These are phyloP conservation scores for Isichthys henryi DNA, from an alignment of 2,113 vertebrate species.

Conservation along the genomic window DNA sequence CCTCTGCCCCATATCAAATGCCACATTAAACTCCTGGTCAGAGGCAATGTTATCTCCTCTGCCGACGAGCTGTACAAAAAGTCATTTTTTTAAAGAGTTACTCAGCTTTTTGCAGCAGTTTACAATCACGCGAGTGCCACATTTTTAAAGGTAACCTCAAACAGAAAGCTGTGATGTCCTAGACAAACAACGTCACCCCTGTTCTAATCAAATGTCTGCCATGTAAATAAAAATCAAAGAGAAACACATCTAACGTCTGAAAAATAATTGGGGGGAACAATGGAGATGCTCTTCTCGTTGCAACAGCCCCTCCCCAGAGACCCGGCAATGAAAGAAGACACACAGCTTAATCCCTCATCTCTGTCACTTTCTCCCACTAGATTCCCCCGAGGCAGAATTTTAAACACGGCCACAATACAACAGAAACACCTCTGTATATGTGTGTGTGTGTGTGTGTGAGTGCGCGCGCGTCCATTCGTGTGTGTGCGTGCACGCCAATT, in stretches of 20 bases:
- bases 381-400: not conserved
- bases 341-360: not conserved
- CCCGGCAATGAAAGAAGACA: not conserved
- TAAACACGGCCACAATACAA: conserved; percentile 1
- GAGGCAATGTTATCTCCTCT: not conserved
- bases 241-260: not conserved
- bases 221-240: not conserved
- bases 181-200: not conserved
- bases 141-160: not conserved
- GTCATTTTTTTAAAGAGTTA: not conserved
- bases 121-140: not conserved
- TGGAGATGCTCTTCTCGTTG: not conserved
- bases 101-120: not conserved
- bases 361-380: not conserved
- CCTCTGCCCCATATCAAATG: not conserved
- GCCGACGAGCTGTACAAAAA: not conserved
- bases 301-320: not conserved
- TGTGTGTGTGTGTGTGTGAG: not conserved
- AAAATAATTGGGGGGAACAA: not conserved
- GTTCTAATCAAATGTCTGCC: not conserved
- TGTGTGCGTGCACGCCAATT: not conserved
- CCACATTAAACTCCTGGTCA: not conserved
- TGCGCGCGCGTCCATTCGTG: not conserved
- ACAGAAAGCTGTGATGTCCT: not conserved
- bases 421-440: not conserved